Base-by-base conservation (phyloP, 2,113 vertebrate species). In the Pedetes capensis region DNA sequence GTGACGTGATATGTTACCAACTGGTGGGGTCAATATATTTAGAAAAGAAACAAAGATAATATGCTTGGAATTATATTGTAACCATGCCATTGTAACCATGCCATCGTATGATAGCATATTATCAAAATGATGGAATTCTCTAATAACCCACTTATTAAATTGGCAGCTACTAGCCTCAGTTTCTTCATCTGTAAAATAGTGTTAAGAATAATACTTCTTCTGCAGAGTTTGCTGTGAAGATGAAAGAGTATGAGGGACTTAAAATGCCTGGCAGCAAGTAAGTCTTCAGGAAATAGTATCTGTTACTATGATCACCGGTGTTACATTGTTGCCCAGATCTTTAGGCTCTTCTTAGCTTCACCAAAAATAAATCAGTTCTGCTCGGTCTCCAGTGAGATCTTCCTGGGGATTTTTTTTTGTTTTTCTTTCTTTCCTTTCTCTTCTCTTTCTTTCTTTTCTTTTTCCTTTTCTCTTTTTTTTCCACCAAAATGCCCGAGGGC, bases 301-400 rank as follows among this genome's bases (percentile, higher is more conserved):
- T 57, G 1, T 53, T 29, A 3, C 42, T 20, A 3, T 51, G 16
- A n/a, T 44, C n/a, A 0, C 68, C 53, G 3, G 29, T 25, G 13
- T 63, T 47, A 39, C 37, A 72, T n/a, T n/a, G 12, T 76, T n/a
- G 37, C 61, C n/a, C 42, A 37, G 8, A 59, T 63, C 25, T 64
- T 53, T 18, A 53, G 47, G 55, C 37, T 27, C 23, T 42, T 79
- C 63, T 29, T 32, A 8, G 32, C 25, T 57, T 22, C 37, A 27
- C 29, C 71, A 2, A 13, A 83, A 53, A 37, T 22, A 20, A 32
- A 27, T 84, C 49, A 8, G 42, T 42, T 82, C 57, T 83, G 78
- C 61, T 94, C 34, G 18, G 79, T 72, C 93, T 91, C 87, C 39
- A 37, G 32, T 71, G 57, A 92, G 82, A 83, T 86, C 42, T 57